A percentile compares a stretch with the other conserved stretches of the same genome.
Conservation (phyloP, 2,113 vertebrate species). For the Nipponia nippon region DNA sequence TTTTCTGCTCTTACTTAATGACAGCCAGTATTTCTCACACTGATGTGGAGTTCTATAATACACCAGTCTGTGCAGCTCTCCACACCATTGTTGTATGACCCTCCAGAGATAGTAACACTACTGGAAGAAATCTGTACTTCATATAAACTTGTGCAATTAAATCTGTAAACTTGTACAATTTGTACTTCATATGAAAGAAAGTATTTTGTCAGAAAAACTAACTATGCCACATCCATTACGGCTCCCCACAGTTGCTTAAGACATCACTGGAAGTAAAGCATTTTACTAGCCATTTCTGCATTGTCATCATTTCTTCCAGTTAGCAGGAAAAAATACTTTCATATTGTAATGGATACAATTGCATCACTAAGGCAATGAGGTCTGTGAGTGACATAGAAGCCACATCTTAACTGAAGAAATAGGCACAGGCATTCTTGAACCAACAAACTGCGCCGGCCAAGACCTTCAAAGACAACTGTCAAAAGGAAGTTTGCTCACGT, state of each 20-base stretch:
- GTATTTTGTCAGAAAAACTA: background rate
- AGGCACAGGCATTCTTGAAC: background rate
- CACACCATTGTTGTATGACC: fast-evolving
- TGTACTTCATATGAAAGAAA: background rate
- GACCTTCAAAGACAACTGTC: background rate
- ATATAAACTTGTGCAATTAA: background rate
- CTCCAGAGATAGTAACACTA: background rate
- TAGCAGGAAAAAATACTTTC: background rate
- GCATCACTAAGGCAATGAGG: background rate
- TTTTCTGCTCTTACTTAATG: background rate
- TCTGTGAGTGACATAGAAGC: background rate
- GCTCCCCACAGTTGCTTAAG: background rate
- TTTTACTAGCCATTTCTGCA: background rate
- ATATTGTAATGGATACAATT: background rate
- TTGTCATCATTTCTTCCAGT: background rate
- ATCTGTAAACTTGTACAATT: background rate
- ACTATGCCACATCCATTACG: background rate
- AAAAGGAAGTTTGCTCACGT: background rate
- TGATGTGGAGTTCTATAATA: background rate
- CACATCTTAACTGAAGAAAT: background rate
- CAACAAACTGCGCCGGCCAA: background rate
- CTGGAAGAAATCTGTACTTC: background rate
- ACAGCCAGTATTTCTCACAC: background rate
- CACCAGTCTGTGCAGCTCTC: background rate
- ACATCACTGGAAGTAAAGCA: background rate